Conservation (phyloP, 2,797 vertebrate species). For the Protonibea diacanthus region DNA sequence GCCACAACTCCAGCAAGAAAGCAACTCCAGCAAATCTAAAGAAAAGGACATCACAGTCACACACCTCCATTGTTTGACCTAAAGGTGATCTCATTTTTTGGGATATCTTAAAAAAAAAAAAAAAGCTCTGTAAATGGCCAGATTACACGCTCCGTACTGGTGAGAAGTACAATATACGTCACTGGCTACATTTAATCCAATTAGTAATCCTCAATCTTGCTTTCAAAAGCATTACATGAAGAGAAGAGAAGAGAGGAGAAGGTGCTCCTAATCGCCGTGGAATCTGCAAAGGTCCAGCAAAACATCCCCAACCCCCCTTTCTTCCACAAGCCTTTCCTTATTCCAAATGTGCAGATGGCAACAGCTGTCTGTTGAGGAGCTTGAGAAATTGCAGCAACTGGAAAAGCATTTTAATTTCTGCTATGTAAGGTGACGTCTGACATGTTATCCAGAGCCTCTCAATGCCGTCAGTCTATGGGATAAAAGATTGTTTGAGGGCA, state of each 20-base stretch:
- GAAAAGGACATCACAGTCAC: neutral
- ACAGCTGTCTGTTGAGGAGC: conserved; percentile 81
- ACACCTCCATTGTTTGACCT: neutral
- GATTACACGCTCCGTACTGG: conserved; percentile 44
- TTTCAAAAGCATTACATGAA: conserved; percentile 69
- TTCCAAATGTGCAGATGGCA: conserved; percentile 79
- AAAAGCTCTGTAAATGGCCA: conserved; percentile 37
- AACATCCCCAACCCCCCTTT: conserved; percentile 47
- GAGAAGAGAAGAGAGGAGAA: conserved; percentile 53
- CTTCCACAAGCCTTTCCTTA: conserved; percentile 31
- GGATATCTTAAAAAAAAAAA: neutral
- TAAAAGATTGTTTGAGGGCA: neutral
- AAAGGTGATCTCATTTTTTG: conserved; percentile 18
- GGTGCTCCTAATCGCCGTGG: conserved; percentile 72
- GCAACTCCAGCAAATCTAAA: neutral
- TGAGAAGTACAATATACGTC: conserved; percentile 67
- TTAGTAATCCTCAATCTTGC: conserved; percentile 70
- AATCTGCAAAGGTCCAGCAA: conserved; percentile 67
- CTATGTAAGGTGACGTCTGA: conserved; percentile 62
- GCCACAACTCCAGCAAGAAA: neutral
- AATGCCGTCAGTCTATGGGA: neutral
- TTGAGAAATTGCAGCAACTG: conserved; percentile 81
- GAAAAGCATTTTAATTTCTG: conserved; percentile 71
- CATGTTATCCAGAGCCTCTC: conserved; percentile 24
- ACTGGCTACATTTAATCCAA: conserved; percentile 75